Evolutionary conservation across 2,888 invertebrate genomes (phyloP), one percentile per base, ranked within the genome.

Genomic region (Spilosoma lubricipeda): DNA sequence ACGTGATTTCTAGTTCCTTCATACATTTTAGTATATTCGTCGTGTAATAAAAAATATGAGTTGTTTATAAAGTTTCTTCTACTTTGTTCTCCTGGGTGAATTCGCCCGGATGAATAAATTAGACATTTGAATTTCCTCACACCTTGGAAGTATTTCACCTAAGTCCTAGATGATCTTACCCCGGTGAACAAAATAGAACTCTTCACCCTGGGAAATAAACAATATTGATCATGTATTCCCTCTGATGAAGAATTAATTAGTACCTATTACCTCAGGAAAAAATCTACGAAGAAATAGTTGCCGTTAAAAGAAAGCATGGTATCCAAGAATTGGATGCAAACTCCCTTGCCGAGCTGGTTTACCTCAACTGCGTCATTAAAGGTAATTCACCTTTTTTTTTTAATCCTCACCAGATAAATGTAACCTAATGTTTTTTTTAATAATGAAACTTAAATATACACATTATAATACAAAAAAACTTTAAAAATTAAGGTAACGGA

Each of bases 311-410:
- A 18, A 30, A 27, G 3, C 63, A 63, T 30, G 63, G 18, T 63
- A 30, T 30, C 30, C 18, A 63, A 63, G 63, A 63, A 15, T 30
- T 63, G 63, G 30, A 63, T 30, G 27, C 30, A 13, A 30, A 30
- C 8, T 18, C 63, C 4, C 2, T 63, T 18, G 1, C 18, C 30
- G 63, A 63, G 3, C 63, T 63, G 7, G 30, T 30, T 30, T 63
- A 63, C 63, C 63, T 63, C 63, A 63, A 30, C 63, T 63, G 63
- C 8, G 63, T 63, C 18, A 30, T 63, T 63, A 63, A 63, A 63
- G 63, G 63, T 63, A 63, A 63, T 30, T 63, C 2, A 30, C 2
- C n/a, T n/a, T 3, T 30, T 63, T 30, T 63, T 30, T 18, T 30
- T 30, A 18, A 9, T n/a, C 11, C 13, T n/a, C 4, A 42, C 15